Evolutionary conservation across 2,888 invertebrate species (phyloP), one percentile per base, ranked within the genome.

Genomic region (Melanophora roralis): DNA sequence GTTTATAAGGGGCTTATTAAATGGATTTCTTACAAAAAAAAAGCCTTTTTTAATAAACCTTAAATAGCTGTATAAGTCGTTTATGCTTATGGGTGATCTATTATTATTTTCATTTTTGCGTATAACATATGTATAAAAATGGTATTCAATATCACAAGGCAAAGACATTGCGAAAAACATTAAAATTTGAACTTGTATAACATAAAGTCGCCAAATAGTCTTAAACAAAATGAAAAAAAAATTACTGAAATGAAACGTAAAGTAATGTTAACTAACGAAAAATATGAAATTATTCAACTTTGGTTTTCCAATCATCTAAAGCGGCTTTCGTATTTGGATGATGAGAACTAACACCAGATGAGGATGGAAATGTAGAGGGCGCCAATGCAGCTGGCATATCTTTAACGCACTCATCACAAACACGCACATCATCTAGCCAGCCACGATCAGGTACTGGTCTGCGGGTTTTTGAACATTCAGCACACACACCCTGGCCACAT

Each of bases 401-500:
- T 72, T 65, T 60, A 43, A 64, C 86, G 86, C 96, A 96, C 16
- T 90, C 87, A 86, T 95, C 93, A 89, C 96, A 96, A 21, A 96
- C 95, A 78, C 96, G 91, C 1, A 95, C 95, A n/a, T 94, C 93
- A 12, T 92, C 91, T 8, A 90, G 88, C 95, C 95, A 95, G 72
- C 95, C 95, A 82, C 93, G 91, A 57, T 93, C 92, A 9, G 95
- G 95, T 40, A 96, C 95, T 3, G 93, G 91, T 83, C 92, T 91
- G 19, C 91, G 91, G 14, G 85, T 81, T 68, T 84, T 85, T 2
- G 92, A 92, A 84, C 92, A 92, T 74, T 88, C 89, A 65, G 92
- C 91, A 87, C 95, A 95, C 0, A 95, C 93, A 2, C 94, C 94
- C 83, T 93, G 91, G 0, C 95, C 95, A 87, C 95, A 95, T 55